phyloP scores from a whole-genome alignment of 2,113 vertebrate genomes.

The Otolemur garnettii region DNA sequence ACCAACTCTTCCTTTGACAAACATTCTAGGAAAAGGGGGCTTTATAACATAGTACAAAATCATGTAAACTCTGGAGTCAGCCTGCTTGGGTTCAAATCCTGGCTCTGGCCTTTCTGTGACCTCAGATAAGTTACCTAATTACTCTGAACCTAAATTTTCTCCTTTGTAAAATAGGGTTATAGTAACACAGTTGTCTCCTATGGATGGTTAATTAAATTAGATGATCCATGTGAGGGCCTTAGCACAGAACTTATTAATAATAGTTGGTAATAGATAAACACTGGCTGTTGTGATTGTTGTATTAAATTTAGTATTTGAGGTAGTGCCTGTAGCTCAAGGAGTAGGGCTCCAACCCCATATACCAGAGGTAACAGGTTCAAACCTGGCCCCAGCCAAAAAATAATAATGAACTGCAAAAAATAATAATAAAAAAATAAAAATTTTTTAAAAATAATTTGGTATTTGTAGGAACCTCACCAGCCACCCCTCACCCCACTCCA shows the following conservation, averaged over 20 bases:
- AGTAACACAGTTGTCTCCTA: slow-evolving; percentile 17
- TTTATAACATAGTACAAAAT: neutral
- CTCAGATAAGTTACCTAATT: slow-evolving; percentile 39
- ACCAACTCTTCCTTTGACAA: slow-evolving; percentile 40
- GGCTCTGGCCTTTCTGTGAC: slow-evolving; percentile 41
- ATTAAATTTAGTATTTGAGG: neutral
- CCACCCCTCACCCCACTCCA: neutral
- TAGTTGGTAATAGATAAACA: slow-evolving; percentile 44
- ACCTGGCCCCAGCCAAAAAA: too few species aligned
- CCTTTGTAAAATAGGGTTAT: slow-evolving; percentile 32
- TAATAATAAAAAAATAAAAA: too few species aligned
- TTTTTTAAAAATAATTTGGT: too few species aligned
- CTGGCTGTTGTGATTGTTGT: slow-evolving; percentile 1
- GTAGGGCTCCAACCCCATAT: too few species aligned
- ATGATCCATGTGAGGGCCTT: slow-evolving; percentile 18
- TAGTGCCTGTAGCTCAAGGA: too few species aligned
- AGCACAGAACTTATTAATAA: neutral
- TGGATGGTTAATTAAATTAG: slow-evolving; percentile 49
- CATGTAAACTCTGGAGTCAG: neutral
- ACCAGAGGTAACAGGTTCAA: too few species aligned
- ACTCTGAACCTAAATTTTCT: slow-evolving; percentile 40
- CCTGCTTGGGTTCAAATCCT: neutral
- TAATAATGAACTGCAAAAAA: too few species aligned
- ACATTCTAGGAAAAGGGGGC: slow-evolving; percentile 35
- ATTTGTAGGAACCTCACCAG: neutral